Evolutionary conservation across 2,888 invertebrate species (phyloP), one percentile per base, ranked within the genome.

Genomic region (Pyrocoelia pectoralis): DNA sequence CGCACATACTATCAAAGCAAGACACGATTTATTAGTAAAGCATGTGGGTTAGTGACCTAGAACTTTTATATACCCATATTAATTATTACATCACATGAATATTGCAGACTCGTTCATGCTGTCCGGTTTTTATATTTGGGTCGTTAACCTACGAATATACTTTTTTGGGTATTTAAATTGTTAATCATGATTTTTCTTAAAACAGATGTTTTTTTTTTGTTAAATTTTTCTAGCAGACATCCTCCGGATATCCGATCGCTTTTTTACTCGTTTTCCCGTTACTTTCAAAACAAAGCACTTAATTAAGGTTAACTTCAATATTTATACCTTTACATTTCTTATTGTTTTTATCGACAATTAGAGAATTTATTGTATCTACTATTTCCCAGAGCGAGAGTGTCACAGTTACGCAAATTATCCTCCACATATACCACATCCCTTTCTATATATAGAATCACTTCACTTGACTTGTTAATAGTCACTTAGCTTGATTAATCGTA

Each of bases 1-100:
- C n/a, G n/a, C 6, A 53, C 40, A 9, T 40, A 33, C 28, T 15
- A 51, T n/a, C 19, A 2, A 19, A 9, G 13, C 12, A 6, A 33
- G 15, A 18, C 15, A 18, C 41, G 54, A 17, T 17, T 40, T 41
- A 53, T 28, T 24, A 41, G 18, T 10, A 48, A 28, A 48, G 14
- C 43, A 46, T 50, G 33, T 57, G 65, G 65, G 60, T 65, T 65
- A 60, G 56, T 65, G 65, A 65, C 65, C 65, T 60, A 65, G 65
- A 65, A 65, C 65, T 65, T 65, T 60, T 56, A 49, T 55, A 24
- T 24, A 24, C 24, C 24, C 6, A 24, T 6, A 24, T 5, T 24
- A n/a, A 50, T 55, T 54, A 50, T 63, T 63, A 63, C 63, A 63
- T 63, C 58, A 63, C 24, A 19, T 38, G 52, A 43, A 54, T 59